Evolutionary conservation across 2,888 invertebrate genomes (phyloP), one percentile per base, ranked within the genome.

Genomic region (Caenorhabditis imperialis): DNA sequence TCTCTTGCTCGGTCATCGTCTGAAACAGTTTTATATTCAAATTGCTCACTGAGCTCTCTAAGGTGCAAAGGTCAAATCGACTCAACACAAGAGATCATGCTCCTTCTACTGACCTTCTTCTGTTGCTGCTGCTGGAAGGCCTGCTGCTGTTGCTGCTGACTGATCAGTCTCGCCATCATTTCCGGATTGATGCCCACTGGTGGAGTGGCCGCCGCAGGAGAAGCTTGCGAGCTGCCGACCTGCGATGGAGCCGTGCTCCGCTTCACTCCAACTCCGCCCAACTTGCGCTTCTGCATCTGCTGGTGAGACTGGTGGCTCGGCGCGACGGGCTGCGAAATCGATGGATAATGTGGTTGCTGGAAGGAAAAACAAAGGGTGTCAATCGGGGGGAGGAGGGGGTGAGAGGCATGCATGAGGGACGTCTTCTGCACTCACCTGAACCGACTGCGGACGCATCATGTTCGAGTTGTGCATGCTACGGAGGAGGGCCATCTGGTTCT

Each of bases 91-190:
- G 14, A 55, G 3, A 20, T 27, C n/a, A n/a, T n/a, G n/a, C n/a
- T n/a, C n/a, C n/a, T n/a, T n/a, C n/a, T n/a, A 57, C 57, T 16
- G 45, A 57, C 57, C 57, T n/a, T 45, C 18, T 37, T 33, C 10
- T 48, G 47, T 14, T 54, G 58, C 12, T 48, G 20, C 35, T 45
- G 18, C 30, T 42, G 54, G 2, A 38, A 7, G 1, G 25, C 12
- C 30, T 57, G 30, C 8, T 58, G 58, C 25, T 47, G 58, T 0
- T 38, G n/a, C n/a, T 48, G 57, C 7, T 55, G 57, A 14, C 45
- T 44, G 25, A 33, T 35, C n/a, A 35, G 5, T 10, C 6, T 30
- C 10, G 7, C 35, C 27, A 20, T 14, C n/a, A 7, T 37, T 16
- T 4, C 38, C 37, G 6, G 23, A 6, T 45, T 25, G 38, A 12